Conservation (phyloP, 2,113 vertebrate genomes). For the Lophotis ruficrista region DNA sequence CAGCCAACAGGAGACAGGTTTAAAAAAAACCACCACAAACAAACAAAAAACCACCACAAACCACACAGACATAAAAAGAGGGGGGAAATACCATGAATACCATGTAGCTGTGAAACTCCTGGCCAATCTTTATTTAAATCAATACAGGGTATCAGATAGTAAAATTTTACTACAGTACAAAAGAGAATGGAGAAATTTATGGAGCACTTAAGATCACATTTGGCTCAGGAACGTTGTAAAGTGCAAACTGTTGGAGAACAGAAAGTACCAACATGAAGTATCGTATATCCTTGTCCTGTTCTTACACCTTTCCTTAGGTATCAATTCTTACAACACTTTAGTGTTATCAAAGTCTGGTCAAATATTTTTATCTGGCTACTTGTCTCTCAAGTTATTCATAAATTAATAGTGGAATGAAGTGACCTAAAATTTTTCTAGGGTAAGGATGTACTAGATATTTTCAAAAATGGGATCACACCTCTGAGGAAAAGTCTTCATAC, state of each 20-base stretch:
- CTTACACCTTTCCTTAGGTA: background rate
- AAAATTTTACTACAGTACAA: background rate
- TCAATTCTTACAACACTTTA: background rate
- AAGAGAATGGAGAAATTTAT: background rate
- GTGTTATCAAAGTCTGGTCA: background rate
- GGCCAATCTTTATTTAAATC: background rate
- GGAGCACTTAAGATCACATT: background rate
- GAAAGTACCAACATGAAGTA: background rate
- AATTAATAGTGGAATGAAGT: background rate
- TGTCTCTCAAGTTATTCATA: background rate
- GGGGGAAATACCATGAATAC: background rate
- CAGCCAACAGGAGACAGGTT: background rate
- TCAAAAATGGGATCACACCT: background rate
- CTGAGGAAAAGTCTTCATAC: background rate
- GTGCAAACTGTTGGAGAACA: background rate
- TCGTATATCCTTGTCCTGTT: background rate
- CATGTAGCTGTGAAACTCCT: background rate
- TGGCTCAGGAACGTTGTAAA: background rate
- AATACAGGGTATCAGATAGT: background rate
- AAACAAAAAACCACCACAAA: too few relatives aligned
- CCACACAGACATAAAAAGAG: background rate
- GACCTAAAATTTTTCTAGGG: slow-evolving; percentile 6
- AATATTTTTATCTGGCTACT: slow-evolving; percentile 19
- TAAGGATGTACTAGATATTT: background rate
- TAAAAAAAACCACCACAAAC: background rate